Conservation (phyloP, 2,113 vertebrate genomes). For the Pleuronectes platessa region DNA sequence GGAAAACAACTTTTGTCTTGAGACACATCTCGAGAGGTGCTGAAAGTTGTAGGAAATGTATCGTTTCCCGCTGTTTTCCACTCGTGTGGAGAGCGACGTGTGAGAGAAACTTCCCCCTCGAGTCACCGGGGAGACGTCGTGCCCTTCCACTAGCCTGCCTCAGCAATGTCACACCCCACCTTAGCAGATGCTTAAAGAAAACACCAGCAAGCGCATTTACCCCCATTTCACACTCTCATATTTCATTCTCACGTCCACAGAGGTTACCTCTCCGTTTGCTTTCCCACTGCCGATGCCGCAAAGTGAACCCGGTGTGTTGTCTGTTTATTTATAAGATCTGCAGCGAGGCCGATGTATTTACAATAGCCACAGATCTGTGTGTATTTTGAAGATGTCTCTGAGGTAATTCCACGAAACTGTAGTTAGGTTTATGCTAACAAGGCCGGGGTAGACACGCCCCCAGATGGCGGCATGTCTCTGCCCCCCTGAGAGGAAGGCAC, state of each 20-base stretch:
- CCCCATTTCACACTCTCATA: constrained; percentile 77
- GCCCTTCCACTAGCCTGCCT: constrained; percentile 75
- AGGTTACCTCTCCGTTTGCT: constrained; percentile 72
- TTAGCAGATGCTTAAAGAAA: constrained; percentile 79
- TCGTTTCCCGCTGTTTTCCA: constrained; percentile 22
- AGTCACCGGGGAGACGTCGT: constrained; percentile 69
- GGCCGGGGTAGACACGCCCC: constrained; percentile 66
- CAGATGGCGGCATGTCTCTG: constrained; percentile 64
- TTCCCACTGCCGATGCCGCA: constrained; percentile 63
- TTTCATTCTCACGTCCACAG: constrained; percentile 75
- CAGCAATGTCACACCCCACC: constrained; percentile 77
- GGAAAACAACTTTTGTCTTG: constrained; percentile 33
- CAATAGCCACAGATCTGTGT: constrained; percentile 61
- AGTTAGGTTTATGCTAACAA: constrained; percentile 76
- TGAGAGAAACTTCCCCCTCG: constrained; percentile 55
- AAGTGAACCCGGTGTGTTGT: constrained; percentile 69
- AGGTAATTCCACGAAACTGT: constrained; percentile 69
- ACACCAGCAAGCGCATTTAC: constrained; percentile 75
- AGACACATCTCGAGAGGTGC: constrained; percentile 10
- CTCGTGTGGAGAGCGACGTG: constrained; percentile 33
- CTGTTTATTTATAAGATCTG: constrained; percentile 71
- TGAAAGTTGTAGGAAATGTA: constrained; percentile 45
- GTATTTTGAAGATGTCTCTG: constrained; percentile 64
- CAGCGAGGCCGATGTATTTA: constrained; percentile 60
- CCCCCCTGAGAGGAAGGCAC: constrained; percentile 72